Percentiles rank a stretch among this genome's conserved stretches.
phyloP scores from a whole-genome alignment of 1,140 invertebrate species.

The Dendroctonus ponderosae region DNA sequence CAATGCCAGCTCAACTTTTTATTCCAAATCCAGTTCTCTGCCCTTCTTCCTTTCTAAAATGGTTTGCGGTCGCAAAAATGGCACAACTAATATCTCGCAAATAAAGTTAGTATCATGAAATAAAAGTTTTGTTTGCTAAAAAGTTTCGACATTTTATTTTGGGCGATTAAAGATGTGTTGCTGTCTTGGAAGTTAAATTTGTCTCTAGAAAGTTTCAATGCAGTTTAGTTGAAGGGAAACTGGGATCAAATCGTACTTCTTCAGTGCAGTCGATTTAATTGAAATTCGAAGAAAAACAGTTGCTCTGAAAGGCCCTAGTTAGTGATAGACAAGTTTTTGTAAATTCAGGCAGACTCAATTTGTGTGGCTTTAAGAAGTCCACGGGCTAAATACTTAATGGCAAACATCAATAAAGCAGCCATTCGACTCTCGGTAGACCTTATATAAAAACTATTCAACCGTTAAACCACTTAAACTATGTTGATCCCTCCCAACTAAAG shows the following conservation, averaged over 20 bases:
- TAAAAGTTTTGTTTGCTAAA: constrained; percentile 19
- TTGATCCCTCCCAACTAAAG: constrained; percentile 27
- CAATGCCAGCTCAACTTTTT: constrained; percentile 30
- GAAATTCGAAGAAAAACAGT: no score
- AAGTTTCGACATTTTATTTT: constrained; percentile 6
- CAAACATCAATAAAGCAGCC: constrained; percentile 13
- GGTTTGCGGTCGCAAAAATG: constrained; percentile 21
- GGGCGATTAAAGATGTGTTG: constrained; percentile 1
- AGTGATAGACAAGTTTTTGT: no score
- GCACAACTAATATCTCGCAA: constrained; percentile 29
- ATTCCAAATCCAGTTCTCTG: constrained; percentile 21
- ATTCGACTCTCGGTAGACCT: constrained; percentile 11
- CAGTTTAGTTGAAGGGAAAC: neutral
- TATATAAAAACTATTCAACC: constrained; percentile 30
- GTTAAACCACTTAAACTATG: constrained; percentile 29
- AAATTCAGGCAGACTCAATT: no score
- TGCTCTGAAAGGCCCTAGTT: no score
- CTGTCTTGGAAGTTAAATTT: neutral
- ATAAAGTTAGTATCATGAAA: constrained; percentile 19
- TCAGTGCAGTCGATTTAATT: no score
- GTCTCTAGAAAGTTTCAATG: no score
- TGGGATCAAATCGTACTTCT: no score
- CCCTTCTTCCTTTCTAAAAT: constrained; percentile 27
- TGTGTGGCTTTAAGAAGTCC: no score
- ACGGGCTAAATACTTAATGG: constrained; percentile 1